These are phyloP conservation scores for Mimumesa dahlbomi DNA, from an alignment of 2,888 invertebrate species.

Conservation along the genomic window DNA sequence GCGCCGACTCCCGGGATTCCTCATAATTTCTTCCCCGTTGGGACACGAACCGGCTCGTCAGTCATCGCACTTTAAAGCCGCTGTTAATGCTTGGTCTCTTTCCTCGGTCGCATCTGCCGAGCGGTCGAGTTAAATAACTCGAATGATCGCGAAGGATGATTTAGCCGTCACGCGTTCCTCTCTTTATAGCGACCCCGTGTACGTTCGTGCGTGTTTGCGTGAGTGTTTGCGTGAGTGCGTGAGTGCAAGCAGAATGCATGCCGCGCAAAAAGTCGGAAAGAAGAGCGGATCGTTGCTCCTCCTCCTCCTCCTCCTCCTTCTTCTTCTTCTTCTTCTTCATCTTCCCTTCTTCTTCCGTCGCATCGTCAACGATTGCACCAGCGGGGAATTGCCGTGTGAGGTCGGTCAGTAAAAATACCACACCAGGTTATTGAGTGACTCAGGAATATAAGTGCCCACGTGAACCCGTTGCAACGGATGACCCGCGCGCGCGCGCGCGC, in stretches of 20 bases:
- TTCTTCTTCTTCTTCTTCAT: neutral
- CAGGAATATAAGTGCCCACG: constrained; percentile 27
- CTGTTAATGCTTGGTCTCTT: constrained; percentile 22
- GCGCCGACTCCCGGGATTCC: constrained; percentile 49
- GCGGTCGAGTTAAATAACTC: constrained; percentile 57
- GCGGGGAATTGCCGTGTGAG: constrained; percentile 50
- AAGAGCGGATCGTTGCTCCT: constrained; percentile 5
- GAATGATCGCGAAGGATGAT: constrained; percentile 62
- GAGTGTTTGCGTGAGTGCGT: neutral
- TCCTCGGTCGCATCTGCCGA: constrained; percentile 46
- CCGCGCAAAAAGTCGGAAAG: constrained; percentile 32
- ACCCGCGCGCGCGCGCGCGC: too few species aligned
- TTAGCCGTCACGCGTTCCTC: constrained; percentile 63
- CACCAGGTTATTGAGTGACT: constrained; percentile 42
- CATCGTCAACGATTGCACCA: constrained; percentile 22
- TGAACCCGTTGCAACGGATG: constrained; percentile 28
- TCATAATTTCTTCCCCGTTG: constrained; percentile 47
- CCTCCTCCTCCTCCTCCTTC: neutral
- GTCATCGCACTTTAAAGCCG: constrained; percentile 49
- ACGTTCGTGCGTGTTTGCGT: neutral
- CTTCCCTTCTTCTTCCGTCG: neutral
- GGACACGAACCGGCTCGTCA: constrained; percentile 37
- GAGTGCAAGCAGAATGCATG: constrained; percentile 15
- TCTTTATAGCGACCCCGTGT: constrained; percentile 45
- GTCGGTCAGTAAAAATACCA: constrained; percentile 57